Base-by-base conservation (phyloP, 2,797 vertebrate genomes). In the Sebastes melanostomus region DNA sequence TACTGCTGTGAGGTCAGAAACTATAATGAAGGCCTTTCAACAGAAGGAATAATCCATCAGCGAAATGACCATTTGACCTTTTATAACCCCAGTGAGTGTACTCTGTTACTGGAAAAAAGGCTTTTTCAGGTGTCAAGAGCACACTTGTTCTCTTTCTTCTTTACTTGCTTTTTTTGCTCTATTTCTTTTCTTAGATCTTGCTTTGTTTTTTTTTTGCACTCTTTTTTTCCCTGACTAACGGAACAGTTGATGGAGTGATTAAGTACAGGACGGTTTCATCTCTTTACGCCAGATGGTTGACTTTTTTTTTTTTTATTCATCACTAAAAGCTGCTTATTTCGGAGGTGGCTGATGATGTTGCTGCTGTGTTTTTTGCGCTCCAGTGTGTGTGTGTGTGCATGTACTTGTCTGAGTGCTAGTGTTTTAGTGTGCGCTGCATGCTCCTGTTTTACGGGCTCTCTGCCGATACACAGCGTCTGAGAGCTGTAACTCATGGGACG, bases 311-410 rank as follows among this genome's bases (percentile, higher is more conserved):
- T 77, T 71, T 4, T 67, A 87, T 77, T 92, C 36, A 85, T 89
- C 78, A 34, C 63, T 83, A 66, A 85, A 92, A 91, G 88, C 80
- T 87, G 85, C 77, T 92, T 89, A 75, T 86, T 92, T 81, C 80
- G 84, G 76, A 80, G 72, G 77, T 89, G 74, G 67, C 82, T 84
- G 42, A 66, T 56, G 80, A 70, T 82, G 71, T 77, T 78, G 42
- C 72, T 70, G 76, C 36, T 46, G 42, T 73, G 60, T 75, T 27
- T 78, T 18, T 76, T 20, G 52, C 10, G 7, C 12, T 55, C 52
- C 11, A 36, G 63, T 36, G 54, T 73, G 9, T 56, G 72, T 50
- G 36, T 38, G 38, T 38, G 36, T 16, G 38, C 60, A 24, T 65
- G 36, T 61, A 20, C 54, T 61, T 84, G 75, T 75, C n/a, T 84